Base-by-base conservation (phyloP, 2,888 invertebrate genomes). In the Drosophila pullipes region DNA sequence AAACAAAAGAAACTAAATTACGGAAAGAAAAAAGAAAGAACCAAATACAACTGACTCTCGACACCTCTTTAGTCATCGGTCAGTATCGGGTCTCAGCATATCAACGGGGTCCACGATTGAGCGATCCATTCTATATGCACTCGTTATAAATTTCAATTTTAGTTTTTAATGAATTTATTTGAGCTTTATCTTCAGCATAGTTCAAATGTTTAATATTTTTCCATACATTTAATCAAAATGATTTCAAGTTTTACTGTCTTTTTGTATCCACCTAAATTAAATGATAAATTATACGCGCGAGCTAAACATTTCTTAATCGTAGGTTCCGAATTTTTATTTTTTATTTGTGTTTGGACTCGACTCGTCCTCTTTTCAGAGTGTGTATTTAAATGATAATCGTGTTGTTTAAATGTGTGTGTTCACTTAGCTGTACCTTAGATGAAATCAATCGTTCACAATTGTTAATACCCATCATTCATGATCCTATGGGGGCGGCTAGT, bases 1-100 rank as follows among this genome's bases (percentile, higher is more conserved):
- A 71, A 77, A 81, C 81, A 77, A 76, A 74, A 74, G 65, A 81
- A 70, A 72, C 61, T 78, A 79, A 66, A 60, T 67, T 65, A 22
- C 52, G 69, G 52, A 44, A 22, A 22, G n/a, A 41, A n/a, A 44
- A 44, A 50, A 50, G 9, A 69, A 47, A 60, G n/a, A 69, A 47
- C 16, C 16, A 50, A 37, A 69, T n/a, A 50, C 57, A 52, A 62
- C 30, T 70, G 33, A 75, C 58, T 49, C 59, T 53, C 33, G 39
- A 2, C 4, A 39, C 47, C 52, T 57, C n/a, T 47, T 63, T 62
- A 66, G 70, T 39, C 55, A 50, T 53, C 50, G 62, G 37, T 61
- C 53, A 65, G 55, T 31, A 4, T 25, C 47, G 47, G 47, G 37
- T 58, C 10, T 47, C n/a, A 33, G 30, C 28, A 28, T 44, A 72